A percentile compares a stretch with the other conserved stretches of the same genome.
Evolutionary conservation across 2,113 vertebrate genomes (phyloP).

Genomic region (Solea solea): DNA sequence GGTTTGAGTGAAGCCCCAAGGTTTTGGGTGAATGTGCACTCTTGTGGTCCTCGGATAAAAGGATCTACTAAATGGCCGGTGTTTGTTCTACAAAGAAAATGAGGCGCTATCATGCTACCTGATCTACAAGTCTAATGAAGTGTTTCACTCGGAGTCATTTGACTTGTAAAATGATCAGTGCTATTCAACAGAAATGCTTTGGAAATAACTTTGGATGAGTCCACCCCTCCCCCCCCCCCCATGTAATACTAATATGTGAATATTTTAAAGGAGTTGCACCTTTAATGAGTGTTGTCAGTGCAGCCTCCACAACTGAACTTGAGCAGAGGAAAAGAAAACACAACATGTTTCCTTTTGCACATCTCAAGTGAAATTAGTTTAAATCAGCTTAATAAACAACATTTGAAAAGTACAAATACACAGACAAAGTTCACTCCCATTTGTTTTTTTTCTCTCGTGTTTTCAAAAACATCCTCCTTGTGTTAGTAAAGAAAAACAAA

Average conservation of each 20-base stretch:
- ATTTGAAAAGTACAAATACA: slow-evolving; percentile 4
- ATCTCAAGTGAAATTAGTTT: slow-evolving; percentile 2
- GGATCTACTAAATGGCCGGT: slow-evolving; percentile 11
- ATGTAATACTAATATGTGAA: slow-evolving; percentile 16
- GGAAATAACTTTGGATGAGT: slow-evolving; percentile 29
- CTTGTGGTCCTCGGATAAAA: slow-evolving; percentile 44
- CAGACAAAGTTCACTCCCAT: slow-evolving; percentile 3
- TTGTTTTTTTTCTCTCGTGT: slow-evolving; percentile 12
- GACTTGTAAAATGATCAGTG: slow-evolving; percentile 68
- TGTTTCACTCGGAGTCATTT: slow-evolving; percentile 51
- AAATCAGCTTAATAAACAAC: neutral
- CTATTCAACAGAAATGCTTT: slow-evolving; percentile 17
- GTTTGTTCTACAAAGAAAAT: slow-evolving; percentile 42
- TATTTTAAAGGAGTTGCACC: neutral
- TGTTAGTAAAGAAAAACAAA: slow-evolving; percentile 1
- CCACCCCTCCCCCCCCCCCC: too few relatives aligned
- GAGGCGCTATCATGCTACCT: slow-evolving; percentile 52
- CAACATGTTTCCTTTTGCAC: neutral
- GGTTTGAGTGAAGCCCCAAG: slow-evolving; percentile 14
- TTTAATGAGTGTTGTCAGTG: neutral
- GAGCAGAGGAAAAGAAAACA: neutral
- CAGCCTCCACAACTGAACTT: slow-evolving; percentile 13
- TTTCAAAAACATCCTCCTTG: too few relatives aligned
- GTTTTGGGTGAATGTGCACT: slow-evolving; percentile 21
- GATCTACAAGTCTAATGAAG: slow-evolving; percentile 72